phyloP scores from a whole-genome alignment of 2,113 vertebrate species.

The Salvelinus alpinus region DNA sequence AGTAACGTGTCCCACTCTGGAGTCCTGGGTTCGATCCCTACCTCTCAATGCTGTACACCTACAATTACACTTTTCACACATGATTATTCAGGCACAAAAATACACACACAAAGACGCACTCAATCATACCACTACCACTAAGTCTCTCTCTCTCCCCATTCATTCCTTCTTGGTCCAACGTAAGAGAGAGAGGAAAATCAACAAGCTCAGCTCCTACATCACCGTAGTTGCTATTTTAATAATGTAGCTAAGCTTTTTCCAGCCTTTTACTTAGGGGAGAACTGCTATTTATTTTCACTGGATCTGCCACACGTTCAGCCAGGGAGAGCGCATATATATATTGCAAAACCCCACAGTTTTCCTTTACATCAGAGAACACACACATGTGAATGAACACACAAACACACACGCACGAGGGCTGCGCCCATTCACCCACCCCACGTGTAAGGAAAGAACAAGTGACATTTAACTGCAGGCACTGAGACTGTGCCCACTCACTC shows the following conservation, averaged over 20 bases:
- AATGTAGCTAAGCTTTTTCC: conserved; percentile 49
- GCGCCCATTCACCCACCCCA: background rate
- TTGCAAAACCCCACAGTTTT: conserved; percentile 51
- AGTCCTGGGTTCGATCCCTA: no score
- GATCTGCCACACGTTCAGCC: conserved; percentile 64
- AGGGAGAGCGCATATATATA: conserved; percentile 52
- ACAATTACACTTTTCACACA: no score
- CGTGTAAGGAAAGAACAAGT: conserved; percentile 56
- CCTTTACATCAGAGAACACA: conserved; percentile 48
- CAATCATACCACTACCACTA: background rate
- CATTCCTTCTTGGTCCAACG: conserved; percentile 51
- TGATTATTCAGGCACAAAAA: background rate
- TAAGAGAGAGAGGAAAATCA: conserved; percentile 69
- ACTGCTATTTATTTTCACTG: conserved; percentile 67
- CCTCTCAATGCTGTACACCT: no score
- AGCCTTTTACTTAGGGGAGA: conserved; percentile 53
- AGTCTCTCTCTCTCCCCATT: conserved; percentile 59
- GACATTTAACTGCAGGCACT: conserved; percentile 38
- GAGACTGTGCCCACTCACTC: conserved; percentile 10
- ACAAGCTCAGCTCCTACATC: conserved; percentile 63
- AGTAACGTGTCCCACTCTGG: no score
- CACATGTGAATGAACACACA: background rate
- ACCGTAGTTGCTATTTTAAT: conserved; percentile 66
- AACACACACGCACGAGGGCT: conserved; percentile 3
- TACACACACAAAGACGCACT: background rate